Evolutionary conservation across 2,888 invertebrate species (phyloP), one percentile per base, ranked within the genome.

Genomic region (Abscondita cerata): DNA sequence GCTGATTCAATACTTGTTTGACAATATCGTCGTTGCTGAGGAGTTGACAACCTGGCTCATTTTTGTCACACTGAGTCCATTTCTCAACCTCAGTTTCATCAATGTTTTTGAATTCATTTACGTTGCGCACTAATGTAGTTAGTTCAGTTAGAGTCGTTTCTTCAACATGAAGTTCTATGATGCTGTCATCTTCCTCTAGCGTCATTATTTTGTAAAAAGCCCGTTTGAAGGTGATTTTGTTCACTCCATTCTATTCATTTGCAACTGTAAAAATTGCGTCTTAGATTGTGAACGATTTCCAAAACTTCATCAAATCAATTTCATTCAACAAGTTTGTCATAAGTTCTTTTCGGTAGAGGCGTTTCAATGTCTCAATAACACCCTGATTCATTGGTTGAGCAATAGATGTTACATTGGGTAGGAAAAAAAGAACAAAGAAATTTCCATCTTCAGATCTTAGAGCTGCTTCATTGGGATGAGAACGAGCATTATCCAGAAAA

Each of bases 281-380:
- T 11, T 38, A n/a, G 38, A 38, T 38, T 13, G 41, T 41, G 12
- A 41, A 41, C 16, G n/a, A 41, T 41, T 41, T 41, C 41, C 41
- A 41, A 41, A 41, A 41, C 13, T 8, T 38, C 38, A 38, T 3
- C 38, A 38, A 4, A 38, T 41, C 41, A 41, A 41, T 15, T 41
- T 44, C 44, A 44, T 41, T 18, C 41, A 41, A 41, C 41, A 41
- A 13, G 13, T 41, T 41, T 18, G 16, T 41, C 41, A 41, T 41
- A 12, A 5, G 36, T 41, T 41, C 41, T 41, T 41, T 41, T 13
- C 12, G 41, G 41, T 41, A 41, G 13, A 41, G 41, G 3, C 41
- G 41, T 44, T 44, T 44, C 18, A 44, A 18, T 44, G 16, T 44
- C 8, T 41, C 41, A 13, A 41, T 41, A 41, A 16, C 41, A 41